Percentiles rank a stretch among this genome's conserved stretches.
Conservation (phyloP, 2,113 vertebrate genomes). For the Egretta garzetta region DNA sequence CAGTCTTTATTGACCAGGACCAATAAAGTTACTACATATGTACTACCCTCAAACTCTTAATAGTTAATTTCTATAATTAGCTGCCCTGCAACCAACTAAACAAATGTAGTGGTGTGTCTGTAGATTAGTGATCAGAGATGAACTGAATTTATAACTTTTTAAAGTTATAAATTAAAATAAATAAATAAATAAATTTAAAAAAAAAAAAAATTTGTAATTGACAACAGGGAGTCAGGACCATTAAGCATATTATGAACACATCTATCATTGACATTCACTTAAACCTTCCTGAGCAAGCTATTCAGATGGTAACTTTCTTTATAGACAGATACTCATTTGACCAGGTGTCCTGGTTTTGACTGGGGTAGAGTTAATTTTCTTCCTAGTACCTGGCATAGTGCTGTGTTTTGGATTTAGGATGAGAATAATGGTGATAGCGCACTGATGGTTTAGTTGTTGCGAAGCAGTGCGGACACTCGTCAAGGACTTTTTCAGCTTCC, state of each 20-base stretch:
- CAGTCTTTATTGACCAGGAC: neutral
- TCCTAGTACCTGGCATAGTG: no score
- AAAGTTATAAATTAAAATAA: no score
- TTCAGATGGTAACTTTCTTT: neutral
- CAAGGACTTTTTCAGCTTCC: no score
- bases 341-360: neutral
- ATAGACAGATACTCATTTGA: neutral
- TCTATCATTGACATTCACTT: neutral
- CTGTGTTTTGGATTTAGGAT: no score
- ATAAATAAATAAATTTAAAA: no score
- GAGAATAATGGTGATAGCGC: no score
- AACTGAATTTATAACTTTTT: neutral
- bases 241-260: neutral
- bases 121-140: neutral
- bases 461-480: no score
- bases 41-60: neutral
- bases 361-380: no score
- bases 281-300: neutral
- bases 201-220: neutral
- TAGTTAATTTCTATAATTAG: conserved; percentile 36
- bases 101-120: conserved; percentile 13
- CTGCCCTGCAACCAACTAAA: conserved; percentile 37
- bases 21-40: neutral
- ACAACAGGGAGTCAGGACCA: neutral
- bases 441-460: no score